phyloP scores from a whole-genome alignment of 1,140 invertebrate genomes.

The Melipona quadrifasciata region DNA sequence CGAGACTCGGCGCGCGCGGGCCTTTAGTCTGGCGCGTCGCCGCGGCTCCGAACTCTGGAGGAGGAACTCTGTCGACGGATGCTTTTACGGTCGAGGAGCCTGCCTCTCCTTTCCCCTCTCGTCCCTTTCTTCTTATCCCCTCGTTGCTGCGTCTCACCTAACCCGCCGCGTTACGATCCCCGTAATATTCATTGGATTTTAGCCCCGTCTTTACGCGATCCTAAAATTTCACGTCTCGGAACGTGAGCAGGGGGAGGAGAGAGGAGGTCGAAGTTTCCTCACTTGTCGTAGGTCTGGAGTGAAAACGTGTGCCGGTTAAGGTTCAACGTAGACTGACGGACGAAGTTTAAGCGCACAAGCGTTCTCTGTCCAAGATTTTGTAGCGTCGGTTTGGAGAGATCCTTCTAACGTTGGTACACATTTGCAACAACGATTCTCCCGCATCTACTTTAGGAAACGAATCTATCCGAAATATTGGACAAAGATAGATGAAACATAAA shows the following conservation, averaged over 20 bases:
- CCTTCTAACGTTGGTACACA: too few species aligned
- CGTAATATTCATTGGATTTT: constrained; percentile 75
- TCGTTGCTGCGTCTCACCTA: background rate
- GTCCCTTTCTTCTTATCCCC: background rate
- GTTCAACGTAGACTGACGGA: too few species aligned
- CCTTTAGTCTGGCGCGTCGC: constrained; percentile 11
- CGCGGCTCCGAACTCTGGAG: constrained; percentile 11
- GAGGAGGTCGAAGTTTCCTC: background rate
- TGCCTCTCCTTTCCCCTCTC: background rate
- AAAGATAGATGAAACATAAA: too few species aligned
- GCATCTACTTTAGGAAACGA: too few species aligned
- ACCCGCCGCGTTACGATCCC: constrained; percentile 58
- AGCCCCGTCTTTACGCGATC: constrained; percentile 63
- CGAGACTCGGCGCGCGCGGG: background rate
- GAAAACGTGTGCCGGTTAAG: too few species aligned
- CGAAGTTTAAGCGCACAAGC: too few species aligned
- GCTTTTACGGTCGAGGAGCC: constrained; percentile 28
- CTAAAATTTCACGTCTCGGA: constrained; percentile 66
- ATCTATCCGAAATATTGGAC: too few species aligned
- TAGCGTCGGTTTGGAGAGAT: too few species aligned
- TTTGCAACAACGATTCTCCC: too few species aligned
- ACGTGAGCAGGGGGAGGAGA: background rate
- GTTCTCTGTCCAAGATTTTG: too few species aligned
- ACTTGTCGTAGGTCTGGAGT: constrained; percentile 13
- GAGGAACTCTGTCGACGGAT: constrained; percentile 26